Evolutionary conservation across 2,113 vertebrate genomes (phyloP), one percentile per base, ranked within the genome.

Genomic region (Anguilla japonica): DNA sequence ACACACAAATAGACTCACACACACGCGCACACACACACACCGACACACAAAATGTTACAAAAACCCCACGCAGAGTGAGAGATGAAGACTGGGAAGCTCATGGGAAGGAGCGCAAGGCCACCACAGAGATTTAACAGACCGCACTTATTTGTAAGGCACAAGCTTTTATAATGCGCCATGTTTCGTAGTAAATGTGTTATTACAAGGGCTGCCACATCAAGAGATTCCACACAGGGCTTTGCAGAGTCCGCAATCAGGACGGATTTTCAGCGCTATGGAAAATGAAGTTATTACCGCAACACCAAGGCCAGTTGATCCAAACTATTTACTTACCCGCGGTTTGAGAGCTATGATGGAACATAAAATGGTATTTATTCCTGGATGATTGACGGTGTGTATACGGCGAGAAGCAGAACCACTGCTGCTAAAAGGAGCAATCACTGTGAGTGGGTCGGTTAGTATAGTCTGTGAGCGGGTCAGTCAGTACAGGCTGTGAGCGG

Each of bases 21-120:
- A 46, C 43, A 46, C 43, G 34, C 43, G 43, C 8, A 46, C 43
- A 8, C 43, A 46, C 43, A 46, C 43, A 46, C 43, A 46, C 43
- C 2, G 84, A 46, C 71, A 75, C 40, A 84, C 79, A 88, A 88
- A 89, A 57, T 75, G 60, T 60, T 60, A 60, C 15, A 60, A 18
- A 3, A 60, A 56, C 53, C 26, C 56, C 56, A 46, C 41, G 43
- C 60, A 40, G 26, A 14, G 56, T 16, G 18, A 60, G 9, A 67
- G 60, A 67, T 67, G 60, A 67, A 26, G 20, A 67, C 22, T 67
- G 57, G 34, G 34, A 34, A 46, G 43, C 15, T 18, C 15, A 60
- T 67, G 22, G 60, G 60, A 53, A 53, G 50, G 9, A 67, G 0
- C 5, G 5, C 22, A 67, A 67, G 60, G 60, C 2, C 16, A 67